Base-by-base conservation (phyloP, 30 jellyfish, hydroid and myxozoan species). In the Turritopsis dohrnii region DNA sequence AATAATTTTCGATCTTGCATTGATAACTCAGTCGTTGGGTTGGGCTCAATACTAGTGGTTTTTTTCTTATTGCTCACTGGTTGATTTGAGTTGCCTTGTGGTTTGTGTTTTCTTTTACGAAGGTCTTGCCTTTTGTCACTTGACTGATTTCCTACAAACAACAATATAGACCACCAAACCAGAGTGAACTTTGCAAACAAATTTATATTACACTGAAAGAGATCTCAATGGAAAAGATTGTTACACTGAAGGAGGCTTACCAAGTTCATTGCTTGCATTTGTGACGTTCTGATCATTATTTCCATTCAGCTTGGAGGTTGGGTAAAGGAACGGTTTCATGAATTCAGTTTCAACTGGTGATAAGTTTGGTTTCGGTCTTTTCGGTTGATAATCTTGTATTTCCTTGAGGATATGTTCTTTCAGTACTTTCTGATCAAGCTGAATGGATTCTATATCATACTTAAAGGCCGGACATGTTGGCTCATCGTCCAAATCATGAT, bases 401-500 rank as follows among this genome's bases (percentile, higher is more conserved):
- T 93, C 98, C 60, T 93, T 84, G 31, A 84, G 76, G 66, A 93
- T 88, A 66, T 85, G 96, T 7, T 82, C 90, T 72, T 86, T 88
- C 52, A 93, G 80, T 16, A 72, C 52, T 3, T 88, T 88, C 60
- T 82, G 82, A 3, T 86, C 96, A 65, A 88, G 83, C 0, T 96
- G 96, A n/a, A 86, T 29, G 22, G 72, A 71, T 29, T 93, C 98
- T 81, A 88, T 83, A 29, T 88, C 94, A 71, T 83, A 93, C 25
- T 71, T 72, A 27, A 93, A 79, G 71, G 81, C 80, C 26, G 95
- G 72, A 52, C 96, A 88, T 17, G 91, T 71, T 18, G 98, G 98
- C 29, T 93, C 98, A 82, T 93, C 98, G 66, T 93, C 98, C 1
- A 89, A 19, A 74, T 85, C 90, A 73, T 93, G 98, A 84, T 93